Evolutionary conservation across 2,113 vertebrate genomes (phyloP).

Genomic region (Gavia stellata): DNA sequence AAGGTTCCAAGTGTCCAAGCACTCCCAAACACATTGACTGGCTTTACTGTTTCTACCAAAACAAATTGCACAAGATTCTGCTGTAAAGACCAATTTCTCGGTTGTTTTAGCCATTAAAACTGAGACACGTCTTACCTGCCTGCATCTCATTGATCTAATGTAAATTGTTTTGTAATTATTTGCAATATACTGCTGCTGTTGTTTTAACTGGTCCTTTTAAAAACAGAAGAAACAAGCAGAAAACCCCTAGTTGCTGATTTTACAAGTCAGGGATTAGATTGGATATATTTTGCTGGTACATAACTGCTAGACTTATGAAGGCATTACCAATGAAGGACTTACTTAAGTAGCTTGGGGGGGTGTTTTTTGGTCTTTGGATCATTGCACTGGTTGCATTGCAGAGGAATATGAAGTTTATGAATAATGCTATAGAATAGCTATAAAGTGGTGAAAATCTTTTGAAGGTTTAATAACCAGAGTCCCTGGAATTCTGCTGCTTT

Average conservation of each 20-base stretch:
- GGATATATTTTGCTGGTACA: slow-evolving; percentile 72
- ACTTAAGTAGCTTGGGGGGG: neutral
- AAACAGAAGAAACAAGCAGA: slow-evolving; percentile 17
- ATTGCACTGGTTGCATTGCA: slow-evolving; percentile 64
- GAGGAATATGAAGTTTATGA: slow-evolving; percentile 54
- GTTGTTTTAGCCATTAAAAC: slow-evolving; percentile 56
- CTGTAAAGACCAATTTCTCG: slow-evolving; percentile 57
- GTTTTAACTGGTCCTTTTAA: slow-evolving; percentile 62
- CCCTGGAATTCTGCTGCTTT: slow-evolving; percentile 40
- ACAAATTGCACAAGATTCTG: slow-evolving; percentile 54
- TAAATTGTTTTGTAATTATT: slow-evolving; percentile 64
- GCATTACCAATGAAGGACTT: slow-evolving; percentile 68
- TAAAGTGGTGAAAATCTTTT: slow-evolving; percentile 59
- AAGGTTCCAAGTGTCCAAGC: slow-evolving; percentile 52
- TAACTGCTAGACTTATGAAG: slow-evolving; percentile 63
- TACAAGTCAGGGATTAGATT: slow-evolving; percentile 52
- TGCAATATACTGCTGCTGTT: slow-evolving; percentile 75
- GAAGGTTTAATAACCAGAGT: slow-evolving; percentile 58
- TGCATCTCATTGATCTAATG: slow-evolving; percentile 70
- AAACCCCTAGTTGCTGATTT: slow-evolving; percentile 38
- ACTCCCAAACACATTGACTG: slow-evolving; percentile 51
- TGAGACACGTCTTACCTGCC: slow-evolving; percentile 60
- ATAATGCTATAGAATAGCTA: slow-evolving; percentile 53
- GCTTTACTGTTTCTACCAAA: slow-evolving; percentile 66
- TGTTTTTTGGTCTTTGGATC: neutral